A percentile compares a stretch with the other conserved stretches of the same genome.
Conservation (phyloP, 2,888 invertebrate species). For the Drosophila pseudotakahashii region DNA sequence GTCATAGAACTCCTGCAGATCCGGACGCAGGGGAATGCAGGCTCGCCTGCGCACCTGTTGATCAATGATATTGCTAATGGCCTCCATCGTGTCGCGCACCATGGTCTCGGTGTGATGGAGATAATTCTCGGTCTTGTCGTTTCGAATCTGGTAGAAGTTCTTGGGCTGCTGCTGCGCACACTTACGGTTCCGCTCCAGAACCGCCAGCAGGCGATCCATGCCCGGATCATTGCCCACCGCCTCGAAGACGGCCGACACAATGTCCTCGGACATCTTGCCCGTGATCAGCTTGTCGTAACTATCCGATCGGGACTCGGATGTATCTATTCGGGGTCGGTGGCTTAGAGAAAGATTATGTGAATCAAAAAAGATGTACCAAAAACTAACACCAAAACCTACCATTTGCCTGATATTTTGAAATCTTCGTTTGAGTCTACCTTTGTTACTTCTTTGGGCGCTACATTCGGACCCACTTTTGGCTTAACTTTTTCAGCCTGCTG, state of each 20-base stretch:
- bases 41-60: constrained; percentile 74
- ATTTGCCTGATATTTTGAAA: not conserved
- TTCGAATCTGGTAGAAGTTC: constrained; percentile 66
- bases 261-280: constrained; percentile 73
- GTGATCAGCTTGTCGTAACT: constrained; percentile 67
- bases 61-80: constrained; percentile 81
- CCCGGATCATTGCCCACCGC: constrained; percentile 71
- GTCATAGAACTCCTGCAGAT: constrained; percentile 80
- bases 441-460: accelerated
- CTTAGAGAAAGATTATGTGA: not conserved
- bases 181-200: constrained; percentile 70
- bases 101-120: constrained; percentile 74
- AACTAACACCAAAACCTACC: constrained; percentile 10
- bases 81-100: constrained; percentile 74
- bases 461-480: not conserved
- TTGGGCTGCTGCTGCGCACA: constrained; percentile 19
- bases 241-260: constrained; percentile 76
- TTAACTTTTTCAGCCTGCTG: not conserved
- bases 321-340: not conserved
- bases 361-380: no score
- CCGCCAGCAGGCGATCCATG: constrained; percentile 69
- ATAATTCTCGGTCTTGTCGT: constrained; percentile 53
- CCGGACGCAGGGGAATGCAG: constrained; percentile 78
- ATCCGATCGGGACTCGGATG: constrained; percentile 2
- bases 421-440: not conserved